phyloP scores from a whole-genome alignment of 1,140 invertebrate species.

The Parapsyche elsis region DNA sequence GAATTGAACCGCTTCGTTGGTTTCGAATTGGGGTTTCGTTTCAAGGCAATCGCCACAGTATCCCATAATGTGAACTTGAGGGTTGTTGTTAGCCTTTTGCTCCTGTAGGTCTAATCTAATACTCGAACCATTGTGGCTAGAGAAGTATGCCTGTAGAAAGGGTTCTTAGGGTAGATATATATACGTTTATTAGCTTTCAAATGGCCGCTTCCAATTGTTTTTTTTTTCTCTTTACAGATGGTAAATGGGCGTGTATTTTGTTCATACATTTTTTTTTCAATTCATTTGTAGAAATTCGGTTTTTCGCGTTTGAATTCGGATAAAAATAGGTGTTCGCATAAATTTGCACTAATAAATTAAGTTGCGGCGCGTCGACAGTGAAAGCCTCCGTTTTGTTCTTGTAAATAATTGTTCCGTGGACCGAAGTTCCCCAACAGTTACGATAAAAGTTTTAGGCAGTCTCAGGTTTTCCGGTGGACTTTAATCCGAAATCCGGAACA shows the following conservation, averaged over 20 bases:
- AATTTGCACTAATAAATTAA: constrained; percentile 30
- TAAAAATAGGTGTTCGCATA: background rate
- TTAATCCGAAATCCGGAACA: no score
- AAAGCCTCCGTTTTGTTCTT: constrained; percentile 37
- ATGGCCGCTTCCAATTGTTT: no score
- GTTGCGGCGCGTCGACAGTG: background rate
- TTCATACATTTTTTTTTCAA: no score
- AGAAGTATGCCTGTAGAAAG: background rate
- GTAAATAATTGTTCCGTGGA: constrained; percentile 32
- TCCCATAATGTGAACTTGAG: constrained; percentile 9
- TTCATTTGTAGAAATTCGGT: background rate
- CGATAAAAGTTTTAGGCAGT: background rate
- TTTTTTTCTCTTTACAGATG: no score
- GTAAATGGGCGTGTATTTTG: no score
- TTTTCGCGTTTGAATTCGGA: background rate
- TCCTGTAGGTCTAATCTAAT: background rate
- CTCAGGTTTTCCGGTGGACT: background rate
- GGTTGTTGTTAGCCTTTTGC: background rate
- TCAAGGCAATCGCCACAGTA: constrained; percentile 6
- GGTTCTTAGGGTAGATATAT: background rate
- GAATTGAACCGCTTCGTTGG: no score
- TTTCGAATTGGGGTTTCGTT: constrained; percentile 3
- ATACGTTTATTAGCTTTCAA: no score
- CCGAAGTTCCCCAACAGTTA: constrained; percentile 10
- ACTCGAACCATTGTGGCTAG: background rate